Conservation (phyloP, 2,888 invertebrate species). For the Lamproptera curius region DNA sequence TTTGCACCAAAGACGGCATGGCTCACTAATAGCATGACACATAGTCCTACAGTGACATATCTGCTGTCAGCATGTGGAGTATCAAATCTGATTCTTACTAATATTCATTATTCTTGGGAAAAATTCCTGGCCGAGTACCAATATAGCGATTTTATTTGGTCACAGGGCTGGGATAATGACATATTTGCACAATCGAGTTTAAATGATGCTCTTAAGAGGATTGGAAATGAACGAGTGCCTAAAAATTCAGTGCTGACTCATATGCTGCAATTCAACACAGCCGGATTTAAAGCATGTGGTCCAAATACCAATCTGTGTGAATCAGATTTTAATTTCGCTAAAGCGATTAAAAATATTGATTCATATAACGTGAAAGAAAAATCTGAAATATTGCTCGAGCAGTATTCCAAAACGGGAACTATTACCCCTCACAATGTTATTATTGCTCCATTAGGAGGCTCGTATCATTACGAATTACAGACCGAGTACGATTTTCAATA, state of each 20-base stretch:
- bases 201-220: conserved; percentile 46
- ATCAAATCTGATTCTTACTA: conserved; percentile 89
- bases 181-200: conserved; percentile 39
- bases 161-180: conserved; percentile 87
- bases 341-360: conserved; percentile 84
- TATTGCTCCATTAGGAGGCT: conserved; percentile 94
- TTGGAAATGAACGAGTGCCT: conserved; percentile 54
- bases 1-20: conserved; percentile 89
- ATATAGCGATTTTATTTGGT: conserved; percentile 93
- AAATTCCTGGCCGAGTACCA: conserved; percentile 92
- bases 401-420: conserved; percentile 93
- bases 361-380: conserved; percentile 90
- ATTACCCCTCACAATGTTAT: conserved; percentile 93
- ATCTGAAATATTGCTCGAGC: conserved; percentile 90
- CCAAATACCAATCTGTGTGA: conserved; percentile 48
- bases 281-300: conserved; percentile 55
- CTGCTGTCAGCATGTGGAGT: conserved; percentile 88
- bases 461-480: conserved; percentile 91
- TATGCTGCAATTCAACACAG: conserved; percentile 59
- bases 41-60: conserved; percentile 94
- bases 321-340: conserved; percentile 81
- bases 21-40: conserved; percentile 97
- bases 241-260: conserved; percentile 56
- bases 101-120: conserved; percentile 96
- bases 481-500: conserved; percentile 97